phyloP scores from a whole-genome alignment of 2,888 invertebrate genomes.

The Pollenia griseotomentosa region DNA sequence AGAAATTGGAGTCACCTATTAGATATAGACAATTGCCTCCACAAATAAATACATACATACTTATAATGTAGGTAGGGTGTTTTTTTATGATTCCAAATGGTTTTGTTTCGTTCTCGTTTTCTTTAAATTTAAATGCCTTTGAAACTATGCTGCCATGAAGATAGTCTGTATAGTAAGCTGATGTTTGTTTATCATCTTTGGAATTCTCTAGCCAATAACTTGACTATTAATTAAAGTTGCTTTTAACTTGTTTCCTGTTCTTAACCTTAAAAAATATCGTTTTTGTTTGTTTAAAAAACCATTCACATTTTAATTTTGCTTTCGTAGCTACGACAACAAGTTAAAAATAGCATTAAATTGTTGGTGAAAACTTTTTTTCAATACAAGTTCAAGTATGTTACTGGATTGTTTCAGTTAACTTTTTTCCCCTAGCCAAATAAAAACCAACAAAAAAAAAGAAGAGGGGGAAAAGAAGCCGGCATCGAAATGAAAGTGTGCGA shows the following conservation, averaged over 20 bases:
- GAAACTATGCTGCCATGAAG: no score
- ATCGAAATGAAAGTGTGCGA: slow-evolving; percentile 50
- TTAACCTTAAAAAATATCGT: slow-evolving; percentile 31
- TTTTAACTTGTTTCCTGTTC: slow-evolving; percentile 21
- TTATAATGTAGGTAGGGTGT: no score
- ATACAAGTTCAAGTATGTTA: slow-evolving; percentile 27
- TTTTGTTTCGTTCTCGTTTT: no score
- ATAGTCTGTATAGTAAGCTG: neutral
- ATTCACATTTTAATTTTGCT: slow-evolving; percentile 27
- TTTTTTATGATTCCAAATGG: no score
- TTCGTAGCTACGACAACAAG: slow-evolving; percentile 38
- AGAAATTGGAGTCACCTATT: slow-evolving; percentile 44
- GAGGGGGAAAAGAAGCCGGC: neutral
- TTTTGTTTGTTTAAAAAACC: slow-evolving; percentile 43
- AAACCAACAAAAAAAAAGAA: neutral
- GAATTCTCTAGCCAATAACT: slow-evolving; percentile 36
- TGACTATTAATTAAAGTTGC: slow-evolving; percentile 47
- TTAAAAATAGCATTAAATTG: slow-evolving; percentile 63
- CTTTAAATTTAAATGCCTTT: no score
- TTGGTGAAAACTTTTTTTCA: slow-evolving; percentile 49
- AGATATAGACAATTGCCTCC: slow-evolving; percentile 40
- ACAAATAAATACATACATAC: neutral
- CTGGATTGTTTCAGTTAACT: slow-evolving; percentile 25
- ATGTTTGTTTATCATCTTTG: neutral
- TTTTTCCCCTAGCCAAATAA: neutral